phyloP scores from a whole-genome alignment of 2,113 vertebrate species.

The Plestiodon gilberti region DNA sequence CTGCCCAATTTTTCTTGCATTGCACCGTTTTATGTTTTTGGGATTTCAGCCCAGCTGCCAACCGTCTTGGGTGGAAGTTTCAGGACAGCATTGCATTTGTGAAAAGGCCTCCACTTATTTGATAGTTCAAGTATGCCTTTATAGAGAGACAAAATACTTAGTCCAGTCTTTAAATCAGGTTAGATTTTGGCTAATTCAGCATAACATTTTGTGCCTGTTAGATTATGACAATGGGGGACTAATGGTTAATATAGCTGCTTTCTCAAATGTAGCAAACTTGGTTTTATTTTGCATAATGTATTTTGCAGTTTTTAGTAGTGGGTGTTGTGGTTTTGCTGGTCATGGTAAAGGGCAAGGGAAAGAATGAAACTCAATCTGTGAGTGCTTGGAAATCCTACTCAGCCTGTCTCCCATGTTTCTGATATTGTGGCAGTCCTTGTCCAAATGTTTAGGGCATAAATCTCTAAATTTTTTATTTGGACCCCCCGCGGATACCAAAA shows the following conservation, averaged over 20 bases:
- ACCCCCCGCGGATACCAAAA: too few relatives aligned
- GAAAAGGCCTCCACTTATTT: too few relatives aligned
- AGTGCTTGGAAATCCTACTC: neutral
- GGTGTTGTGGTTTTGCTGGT: neutral
- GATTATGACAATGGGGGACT: neutral
- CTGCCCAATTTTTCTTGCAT: neutral
- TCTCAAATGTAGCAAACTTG: neutral
- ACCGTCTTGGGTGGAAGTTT: neutral
- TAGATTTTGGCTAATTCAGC: neutral
- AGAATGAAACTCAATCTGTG: neutral
- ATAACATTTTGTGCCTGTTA: neutral
- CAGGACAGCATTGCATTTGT: neutral
- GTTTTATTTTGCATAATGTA: neutral
- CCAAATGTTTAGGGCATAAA: too few relatives aligned
- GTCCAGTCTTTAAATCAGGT: neutral
- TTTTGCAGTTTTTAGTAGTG: neutral
- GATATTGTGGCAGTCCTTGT: neutral
- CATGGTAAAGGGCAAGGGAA: neutral
- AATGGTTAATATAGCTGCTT: too few relatives aligned
- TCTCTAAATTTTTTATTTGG: too few relatives aligned
- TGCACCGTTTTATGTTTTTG: neutral
- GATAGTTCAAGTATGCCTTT: too few relatives aligned
- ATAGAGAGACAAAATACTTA: too few relatives aligned
- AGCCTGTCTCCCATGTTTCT: neutral
- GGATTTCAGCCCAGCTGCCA: neutral